Conservation (phyloP, 2,888 invertebrate genomes). For the Aporophyla lueneburgensis region DNA sequence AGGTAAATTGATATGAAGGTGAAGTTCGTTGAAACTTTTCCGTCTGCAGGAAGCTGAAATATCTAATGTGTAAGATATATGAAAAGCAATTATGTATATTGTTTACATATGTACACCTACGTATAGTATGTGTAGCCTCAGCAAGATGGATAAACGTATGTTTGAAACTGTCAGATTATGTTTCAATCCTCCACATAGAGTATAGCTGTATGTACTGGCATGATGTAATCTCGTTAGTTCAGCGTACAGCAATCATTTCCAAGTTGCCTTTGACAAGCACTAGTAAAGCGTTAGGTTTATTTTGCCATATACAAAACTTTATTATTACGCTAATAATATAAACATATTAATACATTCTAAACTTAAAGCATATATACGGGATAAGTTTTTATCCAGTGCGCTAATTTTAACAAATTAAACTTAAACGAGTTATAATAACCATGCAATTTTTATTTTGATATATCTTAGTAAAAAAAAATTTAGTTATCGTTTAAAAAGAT, state of each 20-base stretch:
- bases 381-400: too few relatives aligned
- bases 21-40: neutral
- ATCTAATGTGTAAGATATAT: too few relatives aligned
- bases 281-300: neutral
- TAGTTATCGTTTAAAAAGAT: too few relatives aligned
- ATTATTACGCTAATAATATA: too few relatives aligned
- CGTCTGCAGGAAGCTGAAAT: neutral
- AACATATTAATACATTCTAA: too few relatives aligned
- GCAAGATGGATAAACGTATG: neutral
- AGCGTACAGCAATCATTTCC: constrained; percentile 30
- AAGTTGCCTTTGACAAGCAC: constrained; percentile 18
- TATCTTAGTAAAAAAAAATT: too few relatives aligned
- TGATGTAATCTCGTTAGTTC: constrained; percentile 33
- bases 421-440: too few relatives aligned
- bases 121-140: too few relatives aligned
- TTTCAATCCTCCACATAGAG: constrained; percentile 16
- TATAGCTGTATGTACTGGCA: neutral
- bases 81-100: neutral
- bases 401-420: too few relatives aligned
- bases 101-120: neutral
- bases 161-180: constrained; percentile 35
- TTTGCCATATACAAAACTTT: neutral
- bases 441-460: too few relatives aligned
- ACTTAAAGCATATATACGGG: too few relatives aligned
- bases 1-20: neutral